These are phyloP conservation scores for Gastracanthus pulcherrimus DNA, from an alignment of 2,888 invertebrate species.

Conservation along the genomic window DNA sequence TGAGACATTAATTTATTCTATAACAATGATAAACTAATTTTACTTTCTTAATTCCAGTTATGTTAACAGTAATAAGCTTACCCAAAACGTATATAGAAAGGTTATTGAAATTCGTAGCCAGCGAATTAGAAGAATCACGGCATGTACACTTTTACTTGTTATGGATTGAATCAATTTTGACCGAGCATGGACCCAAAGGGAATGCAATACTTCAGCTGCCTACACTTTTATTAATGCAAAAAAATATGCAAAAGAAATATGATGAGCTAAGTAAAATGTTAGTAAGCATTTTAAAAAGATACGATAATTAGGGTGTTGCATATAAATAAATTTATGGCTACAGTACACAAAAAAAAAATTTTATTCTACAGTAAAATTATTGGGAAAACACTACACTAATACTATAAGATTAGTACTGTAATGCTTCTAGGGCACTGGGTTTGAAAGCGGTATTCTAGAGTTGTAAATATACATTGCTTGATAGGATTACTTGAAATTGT, in stretches of 20 bases:
- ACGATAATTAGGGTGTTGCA: too few relatives aligned
- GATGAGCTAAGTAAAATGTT: slow-evolving; percentile 91
- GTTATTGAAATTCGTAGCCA: slow-evolving; percentile 85
- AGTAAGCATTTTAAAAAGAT: slow-evolving; percentile 77
- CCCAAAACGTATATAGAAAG: slow-evolving; percentile 88
- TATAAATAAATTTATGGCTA: too few relatives aligned
- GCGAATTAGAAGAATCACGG: slow-evolving; percentile 86
- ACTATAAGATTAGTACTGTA: too few relatives aligned
- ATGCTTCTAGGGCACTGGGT: too few relatives aligned
- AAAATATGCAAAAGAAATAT: slow-evolving; percentile 87
- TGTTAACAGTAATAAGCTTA: slow-evolving; percentile 84
- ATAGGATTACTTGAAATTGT: too few relatives aligned
- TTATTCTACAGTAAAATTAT: too few relatives aligned
- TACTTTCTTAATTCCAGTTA: slow-evolving; percentile 82
- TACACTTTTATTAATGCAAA: slow-evolving; percentile 86
- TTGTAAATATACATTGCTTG: too few relatives aligned
- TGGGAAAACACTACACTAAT: too few relatives aligned
- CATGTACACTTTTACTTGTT: slow-evolving; percentile 94
- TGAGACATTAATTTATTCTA: slow-evolving; percentile 84
- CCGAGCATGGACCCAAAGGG: slow-evolving; percentile 81
- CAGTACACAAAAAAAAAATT: slow-evolving; percentile 31
- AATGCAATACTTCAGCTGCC: slow-evolving; percentile 82
- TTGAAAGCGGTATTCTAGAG: too few relatives aligned
- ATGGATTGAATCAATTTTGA: slow-evolving; percentile 87
- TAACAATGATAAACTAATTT: slow-evolving; percentile 72